These are phyloP conservation scores for Netelia inedita DNA, from an alignment of 2,888 invertebrate genomes.

Conservation along the genomic window DNA sequence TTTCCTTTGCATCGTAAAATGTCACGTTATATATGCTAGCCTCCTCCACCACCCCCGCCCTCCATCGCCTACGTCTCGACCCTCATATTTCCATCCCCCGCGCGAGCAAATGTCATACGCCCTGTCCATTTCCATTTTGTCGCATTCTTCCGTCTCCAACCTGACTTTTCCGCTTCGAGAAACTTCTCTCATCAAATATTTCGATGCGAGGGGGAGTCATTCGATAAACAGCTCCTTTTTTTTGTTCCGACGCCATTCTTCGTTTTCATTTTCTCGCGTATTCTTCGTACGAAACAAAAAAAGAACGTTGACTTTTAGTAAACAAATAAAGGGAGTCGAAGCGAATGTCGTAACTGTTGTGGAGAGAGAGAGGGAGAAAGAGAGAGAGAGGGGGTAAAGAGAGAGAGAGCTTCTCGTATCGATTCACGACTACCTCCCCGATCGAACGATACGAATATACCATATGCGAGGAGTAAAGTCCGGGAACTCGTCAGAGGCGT, in stretches of 20 bases:
- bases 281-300: neutral
- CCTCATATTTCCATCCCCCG: conserved; percentile 26
- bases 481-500: neutral
- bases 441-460: neutral
- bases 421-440: conserved; percentile 31
- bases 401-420: conserved; percentile 20
- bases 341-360: too few relatives aligned
- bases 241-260: conserved; percentile 3
- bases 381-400: too few relatives aligned
- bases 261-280: neutral
- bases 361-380: too few relatives aligned
- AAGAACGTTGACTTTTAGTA: neutral
- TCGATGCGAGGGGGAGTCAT: neutral
- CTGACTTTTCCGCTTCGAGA: neutral
- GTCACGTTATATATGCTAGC: neutral
- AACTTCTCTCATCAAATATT: conserved; percentile 38
- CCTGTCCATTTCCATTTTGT: conserved; percentile 39
- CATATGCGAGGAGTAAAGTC: conserved; percentile 39
- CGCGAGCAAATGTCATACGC: conserved; percentile 23
- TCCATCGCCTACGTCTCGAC: conserved; percentile 9
- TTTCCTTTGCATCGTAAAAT: conserved; percentile 25
- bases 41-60: neutral
- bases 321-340: neutral
- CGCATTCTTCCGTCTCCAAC: neutral
- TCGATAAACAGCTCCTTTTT: neutral